Evolutionary conservation across 2,113 vertebrate genomes (phyloP).

Genomic region (Hucho hucho): DNA sequence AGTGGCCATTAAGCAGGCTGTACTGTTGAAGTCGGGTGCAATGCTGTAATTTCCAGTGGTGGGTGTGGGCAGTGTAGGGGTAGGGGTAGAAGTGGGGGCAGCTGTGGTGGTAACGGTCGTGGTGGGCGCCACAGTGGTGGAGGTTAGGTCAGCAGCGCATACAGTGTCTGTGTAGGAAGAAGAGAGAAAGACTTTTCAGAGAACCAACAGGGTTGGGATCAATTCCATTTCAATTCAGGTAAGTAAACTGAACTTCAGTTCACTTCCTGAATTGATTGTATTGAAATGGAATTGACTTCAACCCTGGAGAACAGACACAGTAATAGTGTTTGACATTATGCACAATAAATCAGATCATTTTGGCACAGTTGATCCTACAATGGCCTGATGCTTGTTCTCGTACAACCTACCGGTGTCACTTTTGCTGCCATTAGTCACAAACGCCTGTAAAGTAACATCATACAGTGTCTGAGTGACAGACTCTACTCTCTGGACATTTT

Average conservation of each 20-base stretch:
- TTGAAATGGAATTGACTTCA: too few species aligned
- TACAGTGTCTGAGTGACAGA: slow-evolving; percentile 68
- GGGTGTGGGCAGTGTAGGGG: slow-evolving; percentile 64
- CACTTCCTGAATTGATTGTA: too few species aligned
- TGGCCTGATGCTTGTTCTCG: background rate
- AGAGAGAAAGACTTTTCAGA: background rate
- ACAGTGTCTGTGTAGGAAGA: slow-evolving; percentile 62
- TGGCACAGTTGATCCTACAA: background rate
- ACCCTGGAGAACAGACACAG: too few species aligned
- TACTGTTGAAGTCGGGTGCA: slow-evolving; percentile 50
- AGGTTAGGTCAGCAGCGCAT: slow-evolving; percentile 69
- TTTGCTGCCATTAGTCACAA: slow-evolving; percentile 75
- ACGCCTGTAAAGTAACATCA: slow-evolving; percentile 80
- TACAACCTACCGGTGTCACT: slow-evolving; percentile 72
- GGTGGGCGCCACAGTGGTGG: slow-evolving; percentile 24
- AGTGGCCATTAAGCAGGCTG: slow-evolving; percentile 81
- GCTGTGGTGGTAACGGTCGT: slow-evolving; percentile 12
- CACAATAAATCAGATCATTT: background rate
- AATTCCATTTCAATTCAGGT: too few species aligned
- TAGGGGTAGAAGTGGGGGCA: slow-evolving; percentile 32
- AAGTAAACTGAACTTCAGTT: too few species aligned
- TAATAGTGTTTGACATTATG: background rate
- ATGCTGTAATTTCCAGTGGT: slow-evolving; percentile 77
- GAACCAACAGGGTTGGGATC: background rate
- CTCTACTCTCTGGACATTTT: slow-evolving; percentile 24